Percentiles rank a stretch among this genome's conserved stretches.
These are phyloP conservation scores for Cremastobaeus sp. DNA, from an alignment of 2,888 invertebrate genomes.

Conservation along the genomic window DNA sequence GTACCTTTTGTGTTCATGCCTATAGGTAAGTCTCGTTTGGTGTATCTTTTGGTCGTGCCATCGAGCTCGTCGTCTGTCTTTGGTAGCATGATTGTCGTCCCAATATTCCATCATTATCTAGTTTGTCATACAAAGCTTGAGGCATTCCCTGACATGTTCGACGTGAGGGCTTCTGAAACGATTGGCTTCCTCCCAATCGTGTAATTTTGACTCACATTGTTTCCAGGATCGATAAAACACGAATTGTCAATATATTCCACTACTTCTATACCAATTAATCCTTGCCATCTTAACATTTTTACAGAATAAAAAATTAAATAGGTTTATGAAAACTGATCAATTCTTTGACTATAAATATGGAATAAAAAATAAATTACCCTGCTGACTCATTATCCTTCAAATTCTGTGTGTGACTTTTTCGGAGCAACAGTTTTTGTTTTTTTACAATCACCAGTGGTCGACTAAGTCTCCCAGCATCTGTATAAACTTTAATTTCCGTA, in stretches of 20 bases:
- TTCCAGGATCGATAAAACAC: conserved; percentile 98
- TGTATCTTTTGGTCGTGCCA: conserved; percentile 91
- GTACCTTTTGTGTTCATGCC: conserved; percentile 99
- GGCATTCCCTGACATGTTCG: conserved; percentile 98
- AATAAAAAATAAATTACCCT: too few relatives aligned
- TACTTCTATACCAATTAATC: conserved; percentile 89
- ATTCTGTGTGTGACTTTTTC: conserved; percentile 96
- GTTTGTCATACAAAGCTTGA: conserved; percentile 98
- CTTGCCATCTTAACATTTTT: conserved; percentile 79
- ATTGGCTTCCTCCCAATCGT: conserved; percentile 95
- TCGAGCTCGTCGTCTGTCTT: conserved; percentile 99
- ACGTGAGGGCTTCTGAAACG: conserved; percentile 97
- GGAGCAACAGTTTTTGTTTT: conserved; percentile 93
- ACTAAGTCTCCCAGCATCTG: conserved; percentile 99
- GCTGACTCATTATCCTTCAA: conserved; percentile 97
- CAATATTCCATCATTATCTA: conserved; percentile 99
- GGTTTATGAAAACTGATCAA: too few relatives aligned
- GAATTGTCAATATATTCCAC: conserved; percentile 99
- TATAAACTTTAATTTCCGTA: conserved; percentile 98
- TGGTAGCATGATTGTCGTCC: conserved; percentile 97
- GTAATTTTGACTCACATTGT: conserved; percentile 95
- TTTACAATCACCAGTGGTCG: conserved; percentile 98
- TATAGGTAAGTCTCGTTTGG: conserved; percentile 97
- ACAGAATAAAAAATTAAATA: too few relatives aligned
- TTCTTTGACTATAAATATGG: too few relatives aligned